phyloP scores from a whole-genome alignment of 2,113 vertebrate species.

The Piprites chloris region DNA sequence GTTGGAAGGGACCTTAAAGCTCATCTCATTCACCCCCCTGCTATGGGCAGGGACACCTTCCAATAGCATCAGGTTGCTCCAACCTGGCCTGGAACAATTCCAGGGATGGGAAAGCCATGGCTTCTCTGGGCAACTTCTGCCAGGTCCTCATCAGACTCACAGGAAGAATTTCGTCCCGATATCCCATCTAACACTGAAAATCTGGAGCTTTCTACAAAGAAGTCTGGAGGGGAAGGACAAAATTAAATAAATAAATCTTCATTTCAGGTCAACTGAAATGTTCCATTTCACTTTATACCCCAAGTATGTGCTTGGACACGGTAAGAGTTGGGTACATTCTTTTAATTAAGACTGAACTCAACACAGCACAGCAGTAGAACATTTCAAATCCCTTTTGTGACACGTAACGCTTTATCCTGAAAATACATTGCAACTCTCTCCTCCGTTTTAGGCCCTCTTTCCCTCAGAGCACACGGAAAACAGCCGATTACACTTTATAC shows the following conservation, averaged over 20 bases:
- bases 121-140: neutral
- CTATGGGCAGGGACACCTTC: neutral
- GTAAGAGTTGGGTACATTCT: neutral
- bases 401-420: neutral
- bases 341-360: neutral
- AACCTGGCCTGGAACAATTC: accelerated
- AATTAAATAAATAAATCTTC: neutral
- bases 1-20: neutral
- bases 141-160: neutral
- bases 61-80: accelerated
- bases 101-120: neutral
- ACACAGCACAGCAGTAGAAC: neutral
- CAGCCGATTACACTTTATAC: neutral
- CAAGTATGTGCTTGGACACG: accelerated
- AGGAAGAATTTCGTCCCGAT: neutral
- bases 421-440: neutral
- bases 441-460: neutral
- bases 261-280: neutral
- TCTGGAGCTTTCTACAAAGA: neutral
- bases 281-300: neutral
- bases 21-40: no score
- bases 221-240: neutral
- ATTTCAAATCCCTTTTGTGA: neutral
- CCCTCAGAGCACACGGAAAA: neutral
- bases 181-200: neutral